These are phyloP conservation scores for Apamea sordens DNA, from an alignment of 2,888 invertebrate genomes.

Conservation along the genomic window DNA sequence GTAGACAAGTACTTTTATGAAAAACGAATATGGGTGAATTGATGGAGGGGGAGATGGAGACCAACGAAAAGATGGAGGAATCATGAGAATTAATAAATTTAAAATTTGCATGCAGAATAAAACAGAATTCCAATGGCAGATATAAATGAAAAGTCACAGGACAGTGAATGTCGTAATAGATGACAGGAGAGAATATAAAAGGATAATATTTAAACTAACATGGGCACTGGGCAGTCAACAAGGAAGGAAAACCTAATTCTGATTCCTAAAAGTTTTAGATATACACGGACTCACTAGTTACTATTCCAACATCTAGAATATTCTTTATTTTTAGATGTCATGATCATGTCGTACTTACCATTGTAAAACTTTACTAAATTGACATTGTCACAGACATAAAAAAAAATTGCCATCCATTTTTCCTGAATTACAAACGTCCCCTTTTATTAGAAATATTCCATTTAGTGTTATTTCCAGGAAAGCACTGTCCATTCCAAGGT, in stretches of 20 bases:
- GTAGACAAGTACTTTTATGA: not conserved
- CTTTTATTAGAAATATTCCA: not conserved
- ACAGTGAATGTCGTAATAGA: too few relatives aligned
- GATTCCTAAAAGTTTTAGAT: not conserved
- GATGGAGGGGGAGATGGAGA: not conserved
- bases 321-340: not conserved
- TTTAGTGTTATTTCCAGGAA: too few relatives aligned
- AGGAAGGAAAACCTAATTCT: not conserved
- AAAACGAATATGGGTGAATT: not conserved
- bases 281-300: not conserved
- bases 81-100: not conserved
- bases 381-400: not conserved
- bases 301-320: not conserved
- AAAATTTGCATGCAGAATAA: not conserved
- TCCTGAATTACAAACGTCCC: not conserved
- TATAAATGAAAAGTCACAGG: not conserved
- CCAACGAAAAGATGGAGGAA: not conserved
- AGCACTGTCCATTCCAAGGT: too few relatives aligned
- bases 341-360: not conserved
- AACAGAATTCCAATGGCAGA: not conserved
- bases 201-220: not conserved
- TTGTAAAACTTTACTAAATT: not conserved
- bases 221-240: not conserved
- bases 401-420: not conserved
- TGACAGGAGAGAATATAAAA: not conserved